Conservation (phyloP, 2,113 vertebrate species). For the Oryzias celebensis region DNA sequence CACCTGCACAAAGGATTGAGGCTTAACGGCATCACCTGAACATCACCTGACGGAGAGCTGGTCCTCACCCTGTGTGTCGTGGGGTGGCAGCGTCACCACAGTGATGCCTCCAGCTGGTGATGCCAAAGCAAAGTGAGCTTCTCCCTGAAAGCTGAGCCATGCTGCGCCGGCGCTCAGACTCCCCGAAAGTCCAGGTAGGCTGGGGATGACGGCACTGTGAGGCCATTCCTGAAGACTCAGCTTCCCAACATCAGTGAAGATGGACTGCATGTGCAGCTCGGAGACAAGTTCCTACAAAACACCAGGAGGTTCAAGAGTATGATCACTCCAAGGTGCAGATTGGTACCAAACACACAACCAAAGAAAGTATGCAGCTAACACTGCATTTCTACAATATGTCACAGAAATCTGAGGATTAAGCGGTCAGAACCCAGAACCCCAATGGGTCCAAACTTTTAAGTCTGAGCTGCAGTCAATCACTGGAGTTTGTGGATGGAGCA, state of each 20-base stretch:
- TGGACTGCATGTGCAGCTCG: slow-evolving; percentile 89
- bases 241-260: slow-evolving; percentile 90
- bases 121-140: slow-evolving; percentile 87
- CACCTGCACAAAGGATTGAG: slow-evolving; percentile 62
- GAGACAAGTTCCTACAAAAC: slow-evolving; percentile 83
- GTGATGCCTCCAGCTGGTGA: slow-evolving; percentile 85
- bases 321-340: too few species aligned
- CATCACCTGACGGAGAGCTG: neutral
- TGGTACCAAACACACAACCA: too few species aligned
- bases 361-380: too few species aligned
- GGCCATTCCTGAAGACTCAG: slow-evolving; percentile 83
- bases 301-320: neutral
- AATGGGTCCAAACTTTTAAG: too few species aligned
- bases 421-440: too few species aligned
- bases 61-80: slow-evolving; percentile 76
- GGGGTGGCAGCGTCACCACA: slow-evolving; percentile 85
- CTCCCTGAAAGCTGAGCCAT: slow-evolving; percentile 88
- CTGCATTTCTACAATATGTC: too few species aligned
- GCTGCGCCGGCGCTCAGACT: slow-evolving; percentile 68
- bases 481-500: neutral
- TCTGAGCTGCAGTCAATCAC: neutral
- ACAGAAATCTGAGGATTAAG: too few species aligned
- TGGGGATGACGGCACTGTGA: slow-evolving; percentile 81
- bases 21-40: neutral
- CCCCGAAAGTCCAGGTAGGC: slow-evolving; percentile 57